These are phyloP conservation scores for Phodopus roborovskii DNA, from an alignment of 2,113 vertebrate species.

Conservation along the genomic window DNA sequence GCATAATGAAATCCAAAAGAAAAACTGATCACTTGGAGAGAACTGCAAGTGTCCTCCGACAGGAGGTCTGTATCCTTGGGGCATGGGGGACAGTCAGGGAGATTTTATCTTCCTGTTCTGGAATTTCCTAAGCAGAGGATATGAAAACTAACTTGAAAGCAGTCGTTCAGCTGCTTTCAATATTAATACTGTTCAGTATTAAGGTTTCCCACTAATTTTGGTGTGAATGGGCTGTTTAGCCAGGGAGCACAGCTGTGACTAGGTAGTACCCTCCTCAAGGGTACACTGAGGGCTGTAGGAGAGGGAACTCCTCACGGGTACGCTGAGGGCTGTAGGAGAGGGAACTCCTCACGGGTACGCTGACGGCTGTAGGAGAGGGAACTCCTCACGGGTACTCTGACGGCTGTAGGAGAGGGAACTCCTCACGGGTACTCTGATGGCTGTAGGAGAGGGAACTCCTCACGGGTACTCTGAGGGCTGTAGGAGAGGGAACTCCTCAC, in stretches of 20 bases:
- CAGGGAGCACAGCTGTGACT: neutral
- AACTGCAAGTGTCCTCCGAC: neutral
- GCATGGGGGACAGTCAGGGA: neutral
- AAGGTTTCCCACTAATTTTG: neutral
- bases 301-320: neutral
- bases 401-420: no score
- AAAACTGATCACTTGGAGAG: slow-evolving; percentile 14
- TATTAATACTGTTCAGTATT: no score
- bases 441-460: neutral
- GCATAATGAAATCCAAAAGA: neutral
- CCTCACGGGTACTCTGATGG: neutral
- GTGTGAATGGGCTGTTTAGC: neutral
- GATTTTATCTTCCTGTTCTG: neutral
- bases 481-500: no score
- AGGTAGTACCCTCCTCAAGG: no score
- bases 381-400: no score
- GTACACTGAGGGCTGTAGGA: neutral
- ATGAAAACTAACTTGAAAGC: neutral
- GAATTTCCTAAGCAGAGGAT: neutral
- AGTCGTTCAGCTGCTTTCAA: neutral
- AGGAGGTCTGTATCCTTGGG: neutral
- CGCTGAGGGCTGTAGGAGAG: no score
- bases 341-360: no score
- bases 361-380: no score
- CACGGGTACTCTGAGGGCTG: no score